Evolutionary conservation across 2,888 invertebrate species (phyloP).

Genomic region (Cremastinae sp.): DNA sequence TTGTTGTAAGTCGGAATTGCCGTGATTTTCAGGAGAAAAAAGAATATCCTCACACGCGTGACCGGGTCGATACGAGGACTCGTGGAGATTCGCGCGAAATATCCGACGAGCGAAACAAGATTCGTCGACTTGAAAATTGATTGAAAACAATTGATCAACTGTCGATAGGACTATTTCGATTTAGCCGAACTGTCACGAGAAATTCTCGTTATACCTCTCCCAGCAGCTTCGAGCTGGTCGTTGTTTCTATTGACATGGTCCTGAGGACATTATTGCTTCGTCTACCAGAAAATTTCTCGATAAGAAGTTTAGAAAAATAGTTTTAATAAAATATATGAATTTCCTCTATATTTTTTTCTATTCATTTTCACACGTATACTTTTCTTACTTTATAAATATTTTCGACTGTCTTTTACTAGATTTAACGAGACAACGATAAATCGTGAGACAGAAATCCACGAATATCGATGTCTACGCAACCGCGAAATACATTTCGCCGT

Average conservation of each 20-base stretch:
- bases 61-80: conserved; percentile 1
- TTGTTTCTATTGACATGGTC: conserved; percentile 9
- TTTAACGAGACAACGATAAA: too few relatives aligned
- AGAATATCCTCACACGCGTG: not conserved
- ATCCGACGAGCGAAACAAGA: conserved; percentile 1
- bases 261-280: not conserved
- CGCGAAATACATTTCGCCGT: conserved; percentile 20
- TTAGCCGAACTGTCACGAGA: conserved; percentile 40
- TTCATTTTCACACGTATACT: not conserved
- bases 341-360: not conserved
- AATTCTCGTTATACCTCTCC: conserved; percentile 28
- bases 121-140: conserved; percentile 44
- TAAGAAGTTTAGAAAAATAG: too few relatives aligned
- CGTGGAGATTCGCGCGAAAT: not conserved
- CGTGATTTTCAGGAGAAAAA: too few relatives aligned
- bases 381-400: not conserved
- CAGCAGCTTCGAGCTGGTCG: not conserved
- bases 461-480: conserved; percentile 18
- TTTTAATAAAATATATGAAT: too few relatives aligned
- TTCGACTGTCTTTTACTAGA: too few relatives aligned
- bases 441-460: not conserved
- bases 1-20: too few relatives aligned
- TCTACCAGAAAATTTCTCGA: not conserved
- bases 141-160: conserved; percentile 54
- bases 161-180: conserved; percentile 48